Evolutionary conservation across 2,797 vertebrate genomes (phyloP), one percentile per base, ranked within the genome.

Genomic region (Lophius americanus): DNA sequence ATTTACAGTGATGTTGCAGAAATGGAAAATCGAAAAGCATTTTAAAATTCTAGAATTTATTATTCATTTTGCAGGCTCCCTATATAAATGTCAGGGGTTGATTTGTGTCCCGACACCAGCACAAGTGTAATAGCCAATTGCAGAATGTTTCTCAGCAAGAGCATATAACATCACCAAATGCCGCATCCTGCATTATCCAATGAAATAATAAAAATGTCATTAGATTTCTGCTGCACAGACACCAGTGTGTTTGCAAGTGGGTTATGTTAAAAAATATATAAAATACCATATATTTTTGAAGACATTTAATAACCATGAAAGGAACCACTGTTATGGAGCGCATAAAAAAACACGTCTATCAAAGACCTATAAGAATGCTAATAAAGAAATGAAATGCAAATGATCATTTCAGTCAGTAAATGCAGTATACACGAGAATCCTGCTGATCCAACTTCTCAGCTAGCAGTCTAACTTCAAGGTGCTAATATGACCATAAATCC

Each of bases 341-440:
- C 14, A 70, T 85, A 62, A 77, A 85, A 85, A 79, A 70, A 64
- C 14, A 54, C 43, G 35, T 91, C 89, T 89, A 88, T 86, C 91
- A 63, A 68, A 84, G 64, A 77, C 46, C 57, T 81, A 76, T 73
- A 44, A 65, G 56, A 62, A 78, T 80, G 82, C 88, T 91, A 88
- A 73, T 84, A 75, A 84, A 90, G 88, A 91, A 91, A 91, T 65
- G 43, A 10, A 76, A 91, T 89, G 38, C 82, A 78, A 85, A 81
- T 52, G 56, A 90, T 89, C 75, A 89, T 89, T 91, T 92, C 83
- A 84, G 89, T 92, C 88, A 70, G 44, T 86, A 80, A 87, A 88
- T 72, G 62, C 50, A 64, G 59, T 64, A 82, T 60, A 79, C 53
- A 76, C 68, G 53, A 70, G 51, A 77, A 65, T 60, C 76, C 79